These are phyloP conservation scores for Neria commutata DNA, from an alignment of 2,888 invertebrate genomes.

Conservation along the genomic window DNA sequence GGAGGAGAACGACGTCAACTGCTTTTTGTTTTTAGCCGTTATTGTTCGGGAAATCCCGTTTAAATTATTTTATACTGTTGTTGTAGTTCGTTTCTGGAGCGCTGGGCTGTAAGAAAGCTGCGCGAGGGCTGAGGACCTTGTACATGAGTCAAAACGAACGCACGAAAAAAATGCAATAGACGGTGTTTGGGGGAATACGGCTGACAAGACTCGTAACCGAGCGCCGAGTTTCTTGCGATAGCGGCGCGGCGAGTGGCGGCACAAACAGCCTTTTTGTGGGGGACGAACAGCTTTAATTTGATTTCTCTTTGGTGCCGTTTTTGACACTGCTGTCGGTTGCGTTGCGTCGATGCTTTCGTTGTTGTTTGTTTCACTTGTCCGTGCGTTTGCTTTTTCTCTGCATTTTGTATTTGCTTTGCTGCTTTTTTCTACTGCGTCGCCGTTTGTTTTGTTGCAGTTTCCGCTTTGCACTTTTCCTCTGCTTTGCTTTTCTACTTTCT, in stretches of 20 bases:
- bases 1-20: neutral
- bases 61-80: neutral
- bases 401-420: conserved; percentile 42
- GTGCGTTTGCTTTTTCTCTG: conserved; percentile 30
- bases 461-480: neutral
- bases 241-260: neutral
- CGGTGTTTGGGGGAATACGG: neutral
- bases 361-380: conserved; percentile 22
- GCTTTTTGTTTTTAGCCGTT: neutral
- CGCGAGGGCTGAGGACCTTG: too few relatives aligned
- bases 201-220: neutral
- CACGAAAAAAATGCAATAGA: too few relatives aligned
- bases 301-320: conserved; percentile 11
- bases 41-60: neutral
- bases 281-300: conserved; percentile 13
- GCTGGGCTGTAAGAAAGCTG: neutral
- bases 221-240: neutral
- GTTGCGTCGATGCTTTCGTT: conserved; percentile 27
- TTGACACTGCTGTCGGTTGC: neutral
- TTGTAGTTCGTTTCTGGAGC: neutral
- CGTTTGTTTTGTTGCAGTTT: neutral
- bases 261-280: conserved; percentile 1
- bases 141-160: too few relatives aligned
- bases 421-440: conserved; percentile 27
- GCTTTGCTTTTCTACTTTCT: neutral